Evolutionary conservation across 2,113 vertebrate genomes (phyloP).

Genomic region (Lagopus muta): DNA sequence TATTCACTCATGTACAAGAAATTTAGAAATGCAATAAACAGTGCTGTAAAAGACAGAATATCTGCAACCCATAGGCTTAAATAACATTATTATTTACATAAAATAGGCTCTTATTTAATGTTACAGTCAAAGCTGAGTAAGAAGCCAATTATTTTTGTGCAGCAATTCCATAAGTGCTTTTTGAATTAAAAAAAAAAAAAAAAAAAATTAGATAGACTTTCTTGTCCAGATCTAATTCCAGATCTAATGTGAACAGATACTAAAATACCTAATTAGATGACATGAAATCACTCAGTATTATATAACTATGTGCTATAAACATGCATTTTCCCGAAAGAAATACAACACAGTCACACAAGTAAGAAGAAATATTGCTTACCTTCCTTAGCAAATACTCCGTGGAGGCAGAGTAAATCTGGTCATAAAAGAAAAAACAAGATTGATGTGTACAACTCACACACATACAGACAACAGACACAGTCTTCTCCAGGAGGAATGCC

Average conservation of each 20-base stretch:
- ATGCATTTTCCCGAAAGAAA: background rate
- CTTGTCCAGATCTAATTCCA: background rate
- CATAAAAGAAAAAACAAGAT: conserved; percentile 16
- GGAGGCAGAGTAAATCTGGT: background rate
- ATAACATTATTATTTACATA: background rate
- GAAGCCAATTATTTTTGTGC: background rate
- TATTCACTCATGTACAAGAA: background rate
- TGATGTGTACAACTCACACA: background rate
- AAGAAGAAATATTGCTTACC: conserved; percentile 67
- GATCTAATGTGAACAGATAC: background rate
- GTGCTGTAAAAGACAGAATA: background rate
- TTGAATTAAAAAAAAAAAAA: background rate
- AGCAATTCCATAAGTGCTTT: background rate
- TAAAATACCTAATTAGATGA: background rate
- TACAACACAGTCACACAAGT: background rate
- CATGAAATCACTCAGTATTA: background rate
- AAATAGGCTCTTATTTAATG: background rate
- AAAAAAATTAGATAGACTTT: background rate
- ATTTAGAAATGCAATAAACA: conserved; percentile 1
- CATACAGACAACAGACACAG: background rate
- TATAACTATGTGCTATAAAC: background rate
- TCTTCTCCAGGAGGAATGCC: background rate
- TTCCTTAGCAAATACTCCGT: conserved; percentile 21
- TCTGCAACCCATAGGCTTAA: background rate
- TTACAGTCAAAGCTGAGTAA: background rate